Evolutionary conservation across 2,113 vertebrate genomes (phyloP).

Genomic region (Paradoxurus hermaphroditus): DNA sequence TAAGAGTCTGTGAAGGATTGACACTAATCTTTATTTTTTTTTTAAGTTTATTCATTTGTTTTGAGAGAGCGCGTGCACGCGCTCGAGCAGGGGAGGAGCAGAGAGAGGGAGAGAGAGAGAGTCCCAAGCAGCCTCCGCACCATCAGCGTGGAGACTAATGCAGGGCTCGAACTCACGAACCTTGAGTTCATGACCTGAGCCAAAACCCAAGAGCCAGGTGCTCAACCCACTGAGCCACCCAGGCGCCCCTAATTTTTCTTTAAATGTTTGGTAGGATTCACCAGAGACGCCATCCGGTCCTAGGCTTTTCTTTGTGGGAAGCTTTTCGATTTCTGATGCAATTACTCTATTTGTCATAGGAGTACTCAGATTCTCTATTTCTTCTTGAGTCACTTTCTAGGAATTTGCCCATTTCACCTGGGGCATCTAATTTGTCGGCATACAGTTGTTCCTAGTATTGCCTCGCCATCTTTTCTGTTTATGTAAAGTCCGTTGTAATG

Average conservation of each 20-base stretch:
- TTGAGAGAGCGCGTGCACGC: too few species aligned
- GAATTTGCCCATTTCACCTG: background rate
- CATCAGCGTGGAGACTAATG: too few species aligned
- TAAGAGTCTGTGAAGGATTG: background rate
- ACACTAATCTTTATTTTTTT: background rate
- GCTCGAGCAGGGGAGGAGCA: too few species aligned
- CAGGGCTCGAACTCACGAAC: too few species aligned
- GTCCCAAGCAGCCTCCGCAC: too few species aligned
- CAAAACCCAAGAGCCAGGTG: too few species aligned
- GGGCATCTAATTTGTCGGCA: background rate
- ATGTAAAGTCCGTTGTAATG: background rate
- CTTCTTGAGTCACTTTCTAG: slow-evolving; percentile 24
- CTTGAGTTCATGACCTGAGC: too few species aligned
- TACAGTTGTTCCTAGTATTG: background rate
- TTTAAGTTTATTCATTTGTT: too few species aligned
- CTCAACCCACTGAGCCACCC: too few species aligned
- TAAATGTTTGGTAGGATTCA: background rate
- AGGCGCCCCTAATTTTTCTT: background rate
- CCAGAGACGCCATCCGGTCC: background rate
- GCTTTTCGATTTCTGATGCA: background rate
- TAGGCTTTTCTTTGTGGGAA: background rate
- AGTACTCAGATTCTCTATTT: background rate
- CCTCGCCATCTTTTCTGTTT: background rate
- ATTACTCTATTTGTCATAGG: background rate
- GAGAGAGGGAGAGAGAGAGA: too few species aligned